Percentiles rank a stretch among this genome's conserved stretches.
These are phyloP conservation scores for Cossypha heuglini DNA, from an alignment of 2,797 vertebrate genomes.

Conservation along the genomic window DNA sequence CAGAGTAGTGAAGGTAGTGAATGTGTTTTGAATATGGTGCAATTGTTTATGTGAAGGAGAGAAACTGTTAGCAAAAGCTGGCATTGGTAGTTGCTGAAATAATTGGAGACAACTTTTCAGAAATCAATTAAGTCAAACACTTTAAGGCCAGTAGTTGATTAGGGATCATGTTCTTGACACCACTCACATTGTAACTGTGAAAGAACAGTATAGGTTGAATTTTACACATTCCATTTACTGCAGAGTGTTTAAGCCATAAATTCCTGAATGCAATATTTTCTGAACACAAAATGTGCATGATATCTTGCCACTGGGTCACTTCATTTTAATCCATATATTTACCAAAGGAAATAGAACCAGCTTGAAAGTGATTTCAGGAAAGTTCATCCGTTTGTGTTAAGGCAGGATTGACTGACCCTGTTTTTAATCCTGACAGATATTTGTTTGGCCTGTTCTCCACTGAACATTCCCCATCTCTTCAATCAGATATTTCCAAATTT, in stretches of 20 bases:
- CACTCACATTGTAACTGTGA: neutral
- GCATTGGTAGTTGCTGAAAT: neutral
- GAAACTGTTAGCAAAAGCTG: neutral
- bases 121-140: neutral
- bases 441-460: neutral
- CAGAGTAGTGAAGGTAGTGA: neutral
- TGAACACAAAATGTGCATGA: neutral
- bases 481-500: neutral
- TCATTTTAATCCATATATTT: neutral
- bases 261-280: neutral
- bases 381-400: neutral
- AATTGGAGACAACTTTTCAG: neutral
- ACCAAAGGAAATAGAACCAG: neutral
- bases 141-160: neutral
- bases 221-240: neutral
- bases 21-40: neutral
- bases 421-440: neutral
- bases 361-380: neutral
- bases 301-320: neutral
- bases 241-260: neutral
- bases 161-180: neutral
- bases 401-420: neutral
- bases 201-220: neutral
- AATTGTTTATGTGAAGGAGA: neutral
- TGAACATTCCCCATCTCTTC: neutral